These are phyloP conservation scores for Paratilapia polleni DNA, from an alignment of 2,113 vertebrate species.

Conservation along the genomic window DNA sequence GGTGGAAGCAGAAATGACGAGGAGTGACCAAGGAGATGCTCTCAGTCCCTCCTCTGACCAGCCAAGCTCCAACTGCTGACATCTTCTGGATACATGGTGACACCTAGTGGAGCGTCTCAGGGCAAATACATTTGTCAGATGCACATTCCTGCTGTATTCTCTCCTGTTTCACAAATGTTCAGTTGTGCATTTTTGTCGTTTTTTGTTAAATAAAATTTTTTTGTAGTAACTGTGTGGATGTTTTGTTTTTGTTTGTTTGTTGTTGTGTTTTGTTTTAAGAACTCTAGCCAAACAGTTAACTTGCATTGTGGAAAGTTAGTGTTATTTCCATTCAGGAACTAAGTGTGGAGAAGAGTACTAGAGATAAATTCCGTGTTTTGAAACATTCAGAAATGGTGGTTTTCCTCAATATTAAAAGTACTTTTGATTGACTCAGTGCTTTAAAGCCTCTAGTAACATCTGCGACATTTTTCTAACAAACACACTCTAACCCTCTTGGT, in stretches of 20 bases:
- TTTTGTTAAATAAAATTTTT: conserved; percentile 37
- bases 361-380: neutral
- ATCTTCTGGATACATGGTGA: conserved; percentile 48
- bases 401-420: no score
- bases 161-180: neutral
- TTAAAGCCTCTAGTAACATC: neutral
- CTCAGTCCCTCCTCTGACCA: conserved; percentile 81
- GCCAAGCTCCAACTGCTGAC: conserved; percentile 32
- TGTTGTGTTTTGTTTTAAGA: no score
- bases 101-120: conserved; percentile 60
- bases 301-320: neutral
- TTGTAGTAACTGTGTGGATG: neutral
- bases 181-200: neutral
- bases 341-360: neutral
- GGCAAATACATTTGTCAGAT: neutral
- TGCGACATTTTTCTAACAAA: no score
- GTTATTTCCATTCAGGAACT: neutral
- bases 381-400: neutral
- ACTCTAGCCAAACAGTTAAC: neutral
- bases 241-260: neutral
- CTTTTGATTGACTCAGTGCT: neutral
- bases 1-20: conserved; percentile 78
- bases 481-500: neutral
- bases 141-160: neutral
- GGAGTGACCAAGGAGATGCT: conserved; percentile 70